Evolutionary conservation across 1,140 invertebrate genomes (phyloP).

Genomic region (Solen grandis): DNA sequence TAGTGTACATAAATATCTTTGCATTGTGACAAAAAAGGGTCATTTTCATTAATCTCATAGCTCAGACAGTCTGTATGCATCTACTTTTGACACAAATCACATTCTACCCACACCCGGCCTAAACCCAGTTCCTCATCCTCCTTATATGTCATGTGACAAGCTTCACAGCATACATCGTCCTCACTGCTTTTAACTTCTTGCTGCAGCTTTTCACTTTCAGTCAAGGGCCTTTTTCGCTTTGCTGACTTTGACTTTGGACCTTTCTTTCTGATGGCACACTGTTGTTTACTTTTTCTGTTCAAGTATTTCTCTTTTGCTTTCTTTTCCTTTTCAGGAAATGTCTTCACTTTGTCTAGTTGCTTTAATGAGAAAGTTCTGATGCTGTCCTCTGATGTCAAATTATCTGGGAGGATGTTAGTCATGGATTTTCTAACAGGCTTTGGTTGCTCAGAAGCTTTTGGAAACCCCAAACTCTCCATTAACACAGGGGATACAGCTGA

Average conservation of each 20-base stretch:
- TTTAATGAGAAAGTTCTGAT: conserved; percentile 33
- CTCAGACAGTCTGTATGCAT: conserved; percentile 15
- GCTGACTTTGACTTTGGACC: background rate
- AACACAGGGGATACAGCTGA: conserved; percentile 12
- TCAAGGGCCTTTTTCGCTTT: background rate
- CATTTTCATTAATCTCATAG: conserved; percentile 17
- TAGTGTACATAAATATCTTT: no score
- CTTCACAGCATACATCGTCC: background rate
- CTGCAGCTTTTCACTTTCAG: conserved; percentile 8
- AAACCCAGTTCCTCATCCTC: conserved; percentile 31
- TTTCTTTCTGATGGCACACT: background rate
- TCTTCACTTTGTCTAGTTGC: conserved; percentile 37
- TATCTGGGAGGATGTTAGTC: conserved; percentile 12
- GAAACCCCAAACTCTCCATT: conserved; percentile 6
- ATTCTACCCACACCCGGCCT: conserved; percentile 17
- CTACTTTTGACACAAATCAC: conserved; percentile 22
- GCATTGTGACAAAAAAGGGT: conserved; percentile 26
- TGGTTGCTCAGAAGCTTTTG: background rate
- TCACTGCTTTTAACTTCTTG: background rate
- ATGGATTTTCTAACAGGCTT: conserved; percentile 13
- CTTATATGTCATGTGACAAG: conserved; percentile 10
- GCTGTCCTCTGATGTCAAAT: conserved; percentile 18
- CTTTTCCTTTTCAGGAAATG: conserved; percentile 28
- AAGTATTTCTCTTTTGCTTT: conserved; percentile 30
- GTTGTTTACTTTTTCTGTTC: conserved; percentile 2